Evolutionary conservation across 2,797 vertebrate genomes (phyloP).

Genomic region (Spheniscus humboldti): DNA sequence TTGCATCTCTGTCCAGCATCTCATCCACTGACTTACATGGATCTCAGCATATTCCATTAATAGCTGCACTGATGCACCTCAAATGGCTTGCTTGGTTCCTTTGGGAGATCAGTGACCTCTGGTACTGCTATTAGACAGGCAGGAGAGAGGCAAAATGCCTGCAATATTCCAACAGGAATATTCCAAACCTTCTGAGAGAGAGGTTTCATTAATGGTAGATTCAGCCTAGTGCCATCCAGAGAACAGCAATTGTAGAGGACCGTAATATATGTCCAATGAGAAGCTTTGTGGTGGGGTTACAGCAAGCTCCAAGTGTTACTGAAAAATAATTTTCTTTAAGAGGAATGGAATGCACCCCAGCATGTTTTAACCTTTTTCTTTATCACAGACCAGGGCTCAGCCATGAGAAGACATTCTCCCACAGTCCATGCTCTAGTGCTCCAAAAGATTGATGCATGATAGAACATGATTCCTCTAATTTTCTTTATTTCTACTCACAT

Average conservation of each 20-base stretch:
- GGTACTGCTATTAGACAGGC: background rate
- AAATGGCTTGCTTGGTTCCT: background rate
- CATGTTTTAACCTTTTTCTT: background rate
- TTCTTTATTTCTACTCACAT: background rate
- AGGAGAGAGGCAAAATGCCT: background rate
- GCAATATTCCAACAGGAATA: background rate
- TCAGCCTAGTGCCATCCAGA: background rate
- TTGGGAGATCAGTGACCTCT: background rate
- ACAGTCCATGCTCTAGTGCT: background rate
- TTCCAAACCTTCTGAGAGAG: background rate
- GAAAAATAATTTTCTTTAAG: background rate
- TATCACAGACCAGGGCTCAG: background rate
- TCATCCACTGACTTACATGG: background rate
- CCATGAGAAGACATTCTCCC: background rate
- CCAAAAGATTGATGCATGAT: background rate
- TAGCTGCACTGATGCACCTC: background rate
- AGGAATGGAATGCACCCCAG: background rate
- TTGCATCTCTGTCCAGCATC: background rate
- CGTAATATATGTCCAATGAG: background rate
- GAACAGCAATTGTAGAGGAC: background rate
- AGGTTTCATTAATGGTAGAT: background rate
- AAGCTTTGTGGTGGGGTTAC: background rate
- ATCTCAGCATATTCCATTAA: background rate
- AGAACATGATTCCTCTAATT: background rate
- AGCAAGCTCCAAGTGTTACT: background rate